Conservation (phyloP, 2,888 invertebrate species). For the Cantharis lateralis region DNA sequence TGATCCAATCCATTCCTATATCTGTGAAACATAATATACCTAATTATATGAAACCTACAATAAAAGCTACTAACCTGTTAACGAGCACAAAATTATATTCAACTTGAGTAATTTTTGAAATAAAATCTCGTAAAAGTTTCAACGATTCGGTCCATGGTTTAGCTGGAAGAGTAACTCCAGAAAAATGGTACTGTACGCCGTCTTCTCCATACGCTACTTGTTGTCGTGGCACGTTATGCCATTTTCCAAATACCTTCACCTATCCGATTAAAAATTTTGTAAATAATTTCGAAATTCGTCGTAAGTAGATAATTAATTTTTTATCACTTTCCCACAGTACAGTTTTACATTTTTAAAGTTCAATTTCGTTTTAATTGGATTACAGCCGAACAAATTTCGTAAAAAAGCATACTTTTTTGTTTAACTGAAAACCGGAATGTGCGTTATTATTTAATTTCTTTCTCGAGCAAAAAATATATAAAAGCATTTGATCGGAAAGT, state of each 20-base stretch:
- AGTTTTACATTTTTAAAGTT: too few relatives aligned
- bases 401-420: neutral
- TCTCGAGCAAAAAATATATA: neutral
- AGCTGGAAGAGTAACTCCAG: constrained; percentile 66
- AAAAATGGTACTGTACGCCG: constrained; percentile 68
- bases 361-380: too few relatives aligned
- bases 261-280: constrained; percentile 21
- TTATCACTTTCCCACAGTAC: too few relatives aligned
- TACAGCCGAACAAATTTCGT: too few relatives aligned
- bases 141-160: constrained; percentile 65
- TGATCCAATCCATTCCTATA: constrained; percentile 71
- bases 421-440: neutral
- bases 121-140: constrained; percentile 57
- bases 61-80: constrained; percentile 61
- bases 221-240: constrained; percentile 68
- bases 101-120: constrained; percentile 59
- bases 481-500: neutral
- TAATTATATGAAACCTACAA: too few relatives aligned
- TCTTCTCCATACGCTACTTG: constrained; percentile 72
- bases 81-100: constrained; percentile 70
- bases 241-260: constrained; percentile 68
- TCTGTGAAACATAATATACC: too few relatives aligned
- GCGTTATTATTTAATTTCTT: neutral
- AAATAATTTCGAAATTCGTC: neutral
- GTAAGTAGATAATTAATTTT: too few relatives aligned